Conservation (phyloP, 2,888 invertebrate genomes). For the Lasioglossum villosulum region DNA sequence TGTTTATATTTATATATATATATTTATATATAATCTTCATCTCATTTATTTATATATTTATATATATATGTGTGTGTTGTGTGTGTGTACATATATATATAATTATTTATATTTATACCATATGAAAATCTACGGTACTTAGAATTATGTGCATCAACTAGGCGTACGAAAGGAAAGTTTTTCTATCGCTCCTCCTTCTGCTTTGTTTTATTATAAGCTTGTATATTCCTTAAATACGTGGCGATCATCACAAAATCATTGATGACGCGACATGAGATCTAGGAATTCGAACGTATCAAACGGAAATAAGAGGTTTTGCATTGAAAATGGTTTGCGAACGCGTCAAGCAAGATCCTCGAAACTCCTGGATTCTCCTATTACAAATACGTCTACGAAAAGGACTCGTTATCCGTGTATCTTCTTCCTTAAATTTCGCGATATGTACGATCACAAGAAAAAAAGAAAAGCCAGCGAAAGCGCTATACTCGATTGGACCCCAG, state of each 20-base stretch:
- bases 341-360: conserved; percentile 24
- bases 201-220: conserved; percentile 52
- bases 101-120: conserved; percentile 55
- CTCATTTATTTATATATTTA: conserved; percentile 44
- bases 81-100: conserved; percentile 34
- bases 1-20: not conserved
- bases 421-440: conserved; percentile 71
- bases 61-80: conserved; percentile 44
- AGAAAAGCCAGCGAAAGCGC: conserved; percentile 75
- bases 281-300: conserved; percentile 61
- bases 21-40: conserved; percentile 5
- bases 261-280: conserved; percentile 73
- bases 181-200: conserved; percentile 35
- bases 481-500: conserved; percentile 77
- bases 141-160: conserved; percentile 76
- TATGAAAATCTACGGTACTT: conserved; percentile 74
- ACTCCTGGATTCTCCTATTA: not conserved
- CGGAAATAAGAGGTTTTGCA: conserved; percentile 43
- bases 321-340: conserved; percentile 16
- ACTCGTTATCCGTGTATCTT: conserved; percentile 5
- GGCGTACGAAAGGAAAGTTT: conserved; percentile 69
- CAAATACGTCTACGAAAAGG: not conserved
- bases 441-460: conserved; percentile 77
- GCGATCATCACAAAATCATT: conserved; percentile 30
- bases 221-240: conserved; percentile 53